Conservation (phyloP, 2,888 invertebrate species). For the Drosophila siamana region DNA sequence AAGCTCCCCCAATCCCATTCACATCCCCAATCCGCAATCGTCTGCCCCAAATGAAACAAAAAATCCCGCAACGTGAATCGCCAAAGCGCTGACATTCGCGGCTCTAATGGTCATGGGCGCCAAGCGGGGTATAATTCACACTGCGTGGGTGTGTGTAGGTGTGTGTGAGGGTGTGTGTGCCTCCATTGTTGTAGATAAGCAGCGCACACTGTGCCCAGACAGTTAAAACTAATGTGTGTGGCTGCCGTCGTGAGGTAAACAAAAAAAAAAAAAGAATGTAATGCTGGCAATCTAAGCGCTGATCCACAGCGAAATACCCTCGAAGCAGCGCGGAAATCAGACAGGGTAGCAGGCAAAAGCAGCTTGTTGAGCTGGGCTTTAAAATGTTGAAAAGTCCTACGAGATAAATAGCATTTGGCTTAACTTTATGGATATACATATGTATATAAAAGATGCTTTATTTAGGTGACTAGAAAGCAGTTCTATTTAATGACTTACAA, state of each 20-base stretch:
- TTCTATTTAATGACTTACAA: no score
- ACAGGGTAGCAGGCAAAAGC: no score
- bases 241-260: conserved; percentile 12
- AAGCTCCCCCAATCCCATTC: conserved; percentile 1
- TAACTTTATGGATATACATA: no score
- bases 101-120: conserved; percentile 2
- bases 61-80: neutral
- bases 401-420: no score
- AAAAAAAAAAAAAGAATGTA: conserved; percentile 3
- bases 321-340: neutral
- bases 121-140: conserved; percentile 16
- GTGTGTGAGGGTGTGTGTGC: conserved; percentile 7
- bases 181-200: conserved; percentile 45
- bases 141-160: conserved; percentile 11
- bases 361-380: no score
- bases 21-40: neutral
- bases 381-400: neutral
- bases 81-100: conserved; percentile 1
- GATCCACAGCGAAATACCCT: neutral
- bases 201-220: conserved; percentile 14
- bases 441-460: no score
- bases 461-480: no score
- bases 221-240: conserved; percentile 40
- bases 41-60: neutral
- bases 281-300: no score